These are phyloP conservation scores for Grallaria varia DNA, from an alignment of 2,113 vertebrate species.

Conservation along the genomic window DNA sequence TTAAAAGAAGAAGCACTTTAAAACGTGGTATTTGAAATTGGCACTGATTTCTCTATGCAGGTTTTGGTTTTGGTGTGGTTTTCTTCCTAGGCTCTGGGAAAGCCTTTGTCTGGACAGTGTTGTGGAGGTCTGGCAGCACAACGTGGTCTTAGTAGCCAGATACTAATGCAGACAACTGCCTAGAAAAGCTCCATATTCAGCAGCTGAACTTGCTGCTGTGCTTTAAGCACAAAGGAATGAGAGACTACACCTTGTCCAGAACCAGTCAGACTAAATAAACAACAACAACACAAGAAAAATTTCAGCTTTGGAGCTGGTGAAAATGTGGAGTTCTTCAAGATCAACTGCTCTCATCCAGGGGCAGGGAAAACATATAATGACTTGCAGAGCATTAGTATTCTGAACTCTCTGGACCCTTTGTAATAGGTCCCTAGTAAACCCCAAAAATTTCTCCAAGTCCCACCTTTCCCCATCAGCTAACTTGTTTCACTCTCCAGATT, in stretches of 20 bases:
- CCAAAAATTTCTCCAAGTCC: background rate
- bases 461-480: background rate
- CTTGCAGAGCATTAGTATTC: background rate
- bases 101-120: constrained; percentile 37
- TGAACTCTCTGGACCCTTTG: background rate
- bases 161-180: background rate
- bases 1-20: constrained; percentile 2
- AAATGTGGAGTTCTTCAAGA: background rate
- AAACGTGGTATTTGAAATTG: background rate
- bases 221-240: background rate
- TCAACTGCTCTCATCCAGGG: background rate
- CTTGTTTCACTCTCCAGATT: background rate
- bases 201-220: background rate
- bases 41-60: background rate
- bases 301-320: background rate
- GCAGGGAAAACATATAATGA: background rate
- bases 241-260: background rate
- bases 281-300: background rate
- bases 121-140: constrained; percentile 19
- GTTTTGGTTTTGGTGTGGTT: background rate
- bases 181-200: background rate
- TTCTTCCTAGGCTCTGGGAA: background rate
- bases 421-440: background rate
- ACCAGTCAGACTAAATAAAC: constrained; percentile 10
- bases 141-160: background rate